Evolutionary conservation across 1,140 invertebrate species (phyloP).

Genomic region (Drosophila nebulosa): DNA sequence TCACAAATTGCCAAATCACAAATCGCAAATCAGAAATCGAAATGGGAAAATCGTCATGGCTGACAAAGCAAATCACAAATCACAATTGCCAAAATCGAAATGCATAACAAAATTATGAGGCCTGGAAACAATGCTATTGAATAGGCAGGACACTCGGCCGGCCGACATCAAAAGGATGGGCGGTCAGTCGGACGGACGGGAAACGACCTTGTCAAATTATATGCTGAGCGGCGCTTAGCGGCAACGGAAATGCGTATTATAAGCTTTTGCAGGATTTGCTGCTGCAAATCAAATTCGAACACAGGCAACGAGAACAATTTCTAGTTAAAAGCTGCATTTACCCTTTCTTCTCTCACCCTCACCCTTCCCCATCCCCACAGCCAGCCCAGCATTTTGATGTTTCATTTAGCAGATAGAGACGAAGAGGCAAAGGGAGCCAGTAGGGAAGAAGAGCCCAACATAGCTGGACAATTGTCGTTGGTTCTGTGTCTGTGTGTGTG

Average conservation of each 20-base stretch:
- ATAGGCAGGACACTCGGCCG: not conserved
- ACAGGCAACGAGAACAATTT: constrained; percentile 24
- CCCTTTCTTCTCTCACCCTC: too few relatives aligned
- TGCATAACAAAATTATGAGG: constrained; percentile 65
- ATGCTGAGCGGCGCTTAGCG: constrained; percentile 62
- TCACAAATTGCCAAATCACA: constrained; percentile 27
- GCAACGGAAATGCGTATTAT: constrained; percentile 70
- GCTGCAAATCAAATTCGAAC: constrained; percentile 3
- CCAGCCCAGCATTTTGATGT: constrained; percentile 38
- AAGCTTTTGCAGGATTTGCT: constrained; percentile 44
- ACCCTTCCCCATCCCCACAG: too few relatives aligned
- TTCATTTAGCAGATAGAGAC: constrained; percentile 33
- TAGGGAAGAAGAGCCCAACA: not conserved
- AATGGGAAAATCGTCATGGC: constrained; percentile 16
- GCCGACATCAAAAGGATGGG: constrained; percentile 12
- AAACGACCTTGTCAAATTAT: constrained; percentile 71
- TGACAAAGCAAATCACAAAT: constrained; percentile 44
- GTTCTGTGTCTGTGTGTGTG: constrained; percentile 31
- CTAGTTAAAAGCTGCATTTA: constrained; percentile 47
- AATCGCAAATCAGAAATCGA: constrained; percentile 50
- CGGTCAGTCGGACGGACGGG: not conserved
- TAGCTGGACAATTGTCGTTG: constrained; percentile 55
- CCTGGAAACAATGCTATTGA: not conserved
- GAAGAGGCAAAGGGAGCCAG: not conserved
- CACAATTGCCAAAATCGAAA: constrained; percentile 68